Evolutionary conservation across 2,888 invertebrate species (phyloP).

Genomic region (Latrodectus hesperus): DNA sequence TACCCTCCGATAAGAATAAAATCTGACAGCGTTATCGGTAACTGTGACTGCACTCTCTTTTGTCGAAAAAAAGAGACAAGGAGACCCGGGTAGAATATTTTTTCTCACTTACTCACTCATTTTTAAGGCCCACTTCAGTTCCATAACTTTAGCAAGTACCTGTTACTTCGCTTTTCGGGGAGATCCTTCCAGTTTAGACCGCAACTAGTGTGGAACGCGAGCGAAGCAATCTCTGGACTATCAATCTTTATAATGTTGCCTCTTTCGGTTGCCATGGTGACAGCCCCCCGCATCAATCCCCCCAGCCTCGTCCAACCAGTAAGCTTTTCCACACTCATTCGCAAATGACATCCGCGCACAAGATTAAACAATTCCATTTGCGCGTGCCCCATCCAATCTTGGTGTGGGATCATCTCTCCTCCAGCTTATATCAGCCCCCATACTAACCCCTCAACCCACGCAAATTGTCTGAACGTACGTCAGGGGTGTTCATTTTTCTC

Average conservation of each 20-base stretch:
- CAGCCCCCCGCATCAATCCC: background rate
- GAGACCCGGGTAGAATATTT: background rate
- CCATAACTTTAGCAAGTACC: slow-evolving; percentile 19
- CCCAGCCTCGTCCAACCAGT: slow-evolving; percentile 40
- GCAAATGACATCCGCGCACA: slow-evolving; percentile 2
- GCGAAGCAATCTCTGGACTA: slow-evolving; percentile 18
- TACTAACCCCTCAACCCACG: background rate
- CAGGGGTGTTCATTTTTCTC: too few species aligned
- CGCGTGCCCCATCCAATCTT: background rate
- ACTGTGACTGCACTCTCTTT: too few species aligned
- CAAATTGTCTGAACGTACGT: too few species aligned
- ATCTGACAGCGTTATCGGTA: too few species aligned
- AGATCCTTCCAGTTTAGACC: slow-evolving; percentile 19
- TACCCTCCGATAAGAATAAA: background rate
- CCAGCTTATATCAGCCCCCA: background rate
- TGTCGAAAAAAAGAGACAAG: too few species aligned
- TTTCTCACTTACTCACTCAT: background rate
- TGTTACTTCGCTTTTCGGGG: slow-evolving; percentile 43
- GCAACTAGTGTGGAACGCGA: slow-evolving; percentile 61
- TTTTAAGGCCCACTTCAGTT: background rate
- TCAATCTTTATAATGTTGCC: slow-evolving; percentile 69
- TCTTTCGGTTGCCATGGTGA: slow-evolving; percentile 45
- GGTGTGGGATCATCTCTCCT: background rate
- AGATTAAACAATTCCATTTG: slow-evolving; percentile 5
- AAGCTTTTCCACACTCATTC: slow-evolving; percentile 16